These are phyloP conservation scores for Dichetophora obliterata DNA, from an alignment of 2,888 invertebrate genomes.

Conservation along the genomic window DNA sequence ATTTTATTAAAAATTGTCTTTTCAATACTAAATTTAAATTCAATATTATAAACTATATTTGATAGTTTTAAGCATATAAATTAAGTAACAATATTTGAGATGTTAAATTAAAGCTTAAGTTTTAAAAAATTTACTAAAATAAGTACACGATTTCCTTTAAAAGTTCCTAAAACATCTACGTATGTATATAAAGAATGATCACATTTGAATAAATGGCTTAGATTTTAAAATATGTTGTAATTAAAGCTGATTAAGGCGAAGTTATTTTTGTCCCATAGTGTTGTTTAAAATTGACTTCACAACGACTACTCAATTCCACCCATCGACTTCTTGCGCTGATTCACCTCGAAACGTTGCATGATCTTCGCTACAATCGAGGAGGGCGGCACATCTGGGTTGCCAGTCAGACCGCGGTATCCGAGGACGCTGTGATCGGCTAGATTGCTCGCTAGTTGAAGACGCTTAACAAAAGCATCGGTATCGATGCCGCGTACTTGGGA, in stretches of 20 bases:
- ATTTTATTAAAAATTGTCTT: no score
- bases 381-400: conserved; percentile 83
- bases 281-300: neutral
- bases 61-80: neutral
- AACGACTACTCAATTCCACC: conserved; percentile 63
- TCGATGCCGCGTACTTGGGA: conserved; percentile 83
- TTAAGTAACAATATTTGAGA: conserved; percentile 29
- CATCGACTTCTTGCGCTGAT: conserved; percentile 71
- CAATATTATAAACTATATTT: no score
- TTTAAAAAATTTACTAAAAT: neutral
- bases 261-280: no score
- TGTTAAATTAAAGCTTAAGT: neutral
- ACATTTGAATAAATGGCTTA: neutral
- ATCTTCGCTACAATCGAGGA: conserved; percentile 87
- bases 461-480: conserved; percentile 80
- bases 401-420: conserved; percentile 83
- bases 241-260: neutral
- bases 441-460: conserved; percentile 80
- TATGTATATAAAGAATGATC: neutral
- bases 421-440: conserved; percentile 82
- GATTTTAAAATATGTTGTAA: neutral
- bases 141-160: neutral
- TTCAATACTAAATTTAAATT: no score
- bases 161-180: neutral
- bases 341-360: conserved; percentile 78